Evolutionary conservation across 2,888 invertebrate species (phyloP), one percentile per base, ranked within the genome.

Genomic region (Coelogynopora nodosa): DNA sequence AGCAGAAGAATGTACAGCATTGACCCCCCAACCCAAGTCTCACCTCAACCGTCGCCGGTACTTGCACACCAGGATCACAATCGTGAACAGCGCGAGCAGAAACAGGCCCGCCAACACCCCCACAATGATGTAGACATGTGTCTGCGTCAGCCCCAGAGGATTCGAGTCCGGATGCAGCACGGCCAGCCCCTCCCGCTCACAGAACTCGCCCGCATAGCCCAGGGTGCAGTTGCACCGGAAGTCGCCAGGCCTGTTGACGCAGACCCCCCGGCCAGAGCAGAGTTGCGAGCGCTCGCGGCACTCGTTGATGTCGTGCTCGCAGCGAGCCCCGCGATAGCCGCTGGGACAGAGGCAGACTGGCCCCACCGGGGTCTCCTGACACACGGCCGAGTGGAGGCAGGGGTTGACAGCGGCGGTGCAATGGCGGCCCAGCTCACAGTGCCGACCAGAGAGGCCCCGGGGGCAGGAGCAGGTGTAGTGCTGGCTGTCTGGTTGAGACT

Each of bases 161-260:
- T 84, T 84, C n/a, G 84, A 31, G 49, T 84, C 84, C 30, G 84
- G 84, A 26, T 84, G 30, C 2, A 84, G 84, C 18, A 31, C 30
- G 0, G 84, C 27, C 18, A 84, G 84, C 5, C 49, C 49, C 31
- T 84, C 49, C 13, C 30, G 30, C 49, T 84, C 31, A 26, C 84
- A 84, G 49, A 31, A 84, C 27, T 31, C 31, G 18, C 84, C 84
- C 10, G 84, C 49, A 49, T 84, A 84, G 31, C 84, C 84, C n/a
- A 84, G 84, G 1, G 84, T 31, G 84, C 84, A 84, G 31, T 84
- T 84, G 84, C 84, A 84, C 2, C 31, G 49, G 84, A 84, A 84
- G 13, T 5, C 2, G 31, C 84, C 84, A 1, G 30, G 31, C 30
- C 10, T 2, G 23, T 84, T 84, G 5, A 2, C 2, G 31, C 84